Evolutionary conservation across 2,888 invertebrate species (phyloP).

Genomic region (Drosophila mimica): DNA sequence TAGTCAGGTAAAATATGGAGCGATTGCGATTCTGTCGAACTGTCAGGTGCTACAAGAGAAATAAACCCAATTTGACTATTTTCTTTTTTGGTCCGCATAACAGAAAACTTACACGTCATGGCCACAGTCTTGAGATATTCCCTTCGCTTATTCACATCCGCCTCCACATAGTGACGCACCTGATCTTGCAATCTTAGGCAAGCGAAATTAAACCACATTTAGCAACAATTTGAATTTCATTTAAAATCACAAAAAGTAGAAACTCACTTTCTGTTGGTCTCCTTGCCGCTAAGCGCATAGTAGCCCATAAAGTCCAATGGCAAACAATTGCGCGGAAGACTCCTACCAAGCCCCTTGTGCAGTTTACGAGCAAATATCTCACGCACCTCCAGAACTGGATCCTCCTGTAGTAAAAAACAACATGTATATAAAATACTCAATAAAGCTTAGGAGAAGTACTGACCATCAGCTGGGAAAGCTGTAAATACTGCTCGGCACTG

Average conservation of each 20-base stretch:
- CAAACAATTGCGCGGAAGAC: constrained; percentile 94
- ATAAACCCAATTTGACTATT: neutral
- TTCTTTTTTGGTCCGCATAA: neutral
- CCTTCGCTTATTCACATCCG: constrained; percentile 94
- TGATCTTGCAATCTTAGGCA: constrained; percentile 82
- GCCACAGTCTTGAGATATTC: constrained; percentile 95
- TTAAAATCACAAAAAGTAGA: neutral
- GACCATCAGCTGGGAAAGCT: constrained; percentile 95
- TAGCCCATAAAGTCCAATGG: constrained; percentile 99
- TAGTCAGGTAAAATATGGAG: constrained; percentile 97
- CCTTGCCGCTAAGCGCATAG: constrained; percentile 95
- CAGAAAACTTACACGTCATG: constrained; percentile 85
- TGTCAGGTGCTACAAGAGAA: constrained; percentile 68
- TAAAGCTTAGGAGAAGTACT: constrained; percentile 83
- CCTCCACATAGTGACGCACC: constrained; percentile 92
- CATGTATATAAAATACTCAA: neutral
- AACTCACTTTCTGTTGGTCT: constrained; percentile 91
- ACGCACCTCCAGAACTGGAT: constrained; percentile 92
- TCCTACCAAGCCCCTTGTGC: constrained; percentile 94
- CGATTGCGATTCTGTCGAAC: constrained; percentile 87
- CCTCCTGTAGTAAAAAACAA: constrained; percentile 86
- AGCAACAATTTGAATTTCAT: neutral
- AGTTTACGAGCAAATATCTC: constrained; percentile 95
- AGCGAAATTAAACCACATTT: neutral
- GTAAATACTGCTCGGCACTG: constrained; percentile 97